Conservation (phyloP, 1,140 invertebrate species). For the Drosophila baimaii region DNA sequence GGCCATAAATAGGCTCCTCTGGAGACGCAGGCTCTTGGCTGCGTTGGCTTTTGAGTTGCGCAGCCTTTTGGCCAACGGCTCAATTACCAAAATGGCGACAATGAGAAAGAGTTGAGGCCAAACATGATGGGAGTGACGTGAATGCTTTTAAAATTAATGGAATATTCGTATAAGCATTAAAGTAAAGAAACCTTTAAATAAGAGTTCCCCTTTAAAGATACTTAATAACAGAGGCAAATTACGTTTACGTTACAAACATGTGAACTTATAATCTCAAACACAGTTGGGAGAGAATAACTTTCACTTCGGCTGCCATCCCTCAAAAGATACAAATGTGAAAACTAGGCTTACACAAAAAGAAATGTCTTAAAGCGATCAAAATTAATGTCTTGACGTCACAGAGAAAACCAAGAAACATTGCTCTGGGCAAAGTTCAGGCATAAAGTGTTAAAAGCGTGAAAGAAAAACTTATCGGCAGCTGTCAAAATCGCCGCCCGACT, state of each 20-base stretch:
- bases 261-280: slow-evolving; percentile 27
- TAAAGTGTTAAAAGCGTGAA: slow-evolving; percentile 73
- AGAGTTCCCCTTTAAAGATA: neutral
- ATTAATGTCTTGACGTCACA: slow-evolving; percentile 51
- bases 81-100: slow-evolving; percentile 74
- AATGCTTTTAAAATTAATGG: slow-evolving; percentile 51
- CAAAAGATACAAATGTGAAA: slow-evolving; percentile 7
- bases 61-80: slow-evolving; percentile 56
- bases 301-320: slow-evolving; percentile 27
- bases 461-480: slow-evolving; percentile 77
- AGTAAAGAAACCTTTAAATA: slow-evolving; percentile 43
- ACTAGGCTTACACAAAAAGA: slow-evolving; percentile 27
- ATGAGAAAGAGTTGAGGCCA: slow-evolving; percentile 41
- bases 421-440: slow-evolving; percentile 47
- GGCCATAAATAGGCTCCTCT: slow-evolving; percentile 67
- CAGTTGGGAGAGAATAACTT: slow-evolving; percentile 24
- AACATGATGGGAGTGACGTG: slow-evolving; percentile 7
- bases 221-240: slow-evolving; percentile 1
- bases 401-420: slow-evolving; percentile 46
- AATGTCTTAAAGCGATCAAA: slow-evolving; percentile 58
- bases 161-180: slow-evolving; percentile 30
- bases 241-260: slow-evolving; percentile 27
- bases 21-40: slow-evolving; percentile 6
- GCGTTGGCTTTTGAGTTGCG: slow-evolving; percentile 3
- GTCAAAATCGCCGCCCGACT: slow-evolving; percentile 63